Conservation (phyloP, 2,797 vertebrate genomes). For the Mormyrus hasselquistii region DNA sequence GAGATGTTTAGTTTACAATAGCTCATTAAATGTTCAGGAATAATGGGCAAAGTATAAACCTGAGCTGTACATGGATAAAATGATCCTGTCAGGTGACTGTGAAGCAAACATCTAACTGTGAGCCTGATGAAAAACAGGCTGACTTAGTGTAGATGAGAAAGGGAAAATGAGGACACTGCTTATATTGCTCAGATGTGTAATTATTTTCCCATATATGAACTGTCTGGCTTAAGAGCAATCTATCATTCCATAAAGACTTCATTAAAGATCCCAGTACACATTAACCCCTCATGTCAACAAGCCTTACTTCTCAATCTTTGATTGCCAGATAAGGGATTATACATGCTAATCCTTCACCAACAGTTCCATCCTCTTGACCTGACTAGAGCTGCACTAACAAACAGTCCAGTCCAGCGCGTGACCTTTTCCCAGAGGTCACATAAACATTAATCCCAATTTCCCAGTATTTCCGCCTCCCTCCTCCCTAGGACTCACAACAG, state of each 20-base stretch:
- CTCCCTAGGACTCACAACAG: background rate
- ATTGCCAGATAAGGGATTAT: constrained; percentile 37
- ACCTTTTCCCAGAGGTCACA: constrained; percentile 38
- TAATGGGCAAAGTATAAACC: background rate
- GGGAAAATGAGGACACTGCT: background rate
- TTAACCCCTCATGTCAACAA: background rate
- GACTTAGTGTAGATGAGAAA: background rate
- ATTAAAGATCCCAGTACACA: background rate
- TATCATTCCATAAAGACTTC: background rate
- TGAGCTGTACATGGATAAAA: background rate
- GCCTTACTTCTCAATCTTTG: background rate
- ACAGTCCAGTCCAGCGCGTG: constrained; percentile 14
- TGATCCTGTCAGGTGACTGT: background rate
- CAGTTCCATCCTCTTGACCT: constrained; percentile 32
- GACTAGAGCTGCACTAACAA: constrained; percentile 28
- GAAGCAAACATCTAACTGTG: background rate
- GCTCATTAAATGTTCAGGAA: background rate
- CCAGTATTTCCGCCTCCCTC: constrained; percentile 36
- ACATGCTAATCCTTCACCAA: constrained; percentile 40
- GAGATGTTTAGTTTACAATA: background rate
- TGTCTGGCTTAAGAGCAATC: background rate
- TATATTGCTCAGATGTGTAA: background rate
- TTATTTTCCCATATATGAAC: background rate
- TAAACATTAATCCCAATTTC: constrained; percentile 38
- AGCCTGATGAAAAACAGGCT: background rate